Evolutionary conservation across 2,797 vertebrate species (phyloP), one percentile per base, ranked within the genome.

Genomic region (Steatocranus sp.): DNA sequence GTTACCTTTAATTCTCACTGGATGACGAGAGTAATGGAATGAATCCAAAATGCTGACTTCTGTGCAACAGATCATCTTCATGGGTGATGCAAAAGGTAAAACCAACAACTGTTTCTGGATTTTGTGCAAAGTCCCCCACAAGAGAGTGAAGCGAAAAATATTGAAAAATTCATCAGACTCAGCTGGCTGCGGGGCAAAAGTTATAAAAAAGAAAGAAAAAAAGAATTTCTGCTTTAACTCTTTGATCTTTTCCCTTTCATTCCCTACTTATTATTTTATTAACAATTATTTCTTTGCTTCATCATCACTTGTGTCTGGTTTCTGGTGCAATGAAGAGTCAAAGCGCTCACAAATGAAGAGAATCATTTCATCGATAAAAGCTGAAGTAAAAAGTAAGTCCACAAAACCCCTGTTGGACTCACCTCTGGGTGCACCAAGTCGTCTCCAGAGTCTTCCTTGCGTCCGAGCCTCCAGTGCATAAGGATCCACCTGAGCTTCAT

Each of bases 401-500:
- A 8, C 32, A 36, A 38, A 36, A 38, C 7, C 14, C 41, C 4
- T 5, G 38, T 14, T 18, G 1, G 38, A 51, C 93, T 91, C 96
- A 98, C 98, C 97, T 99, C 97, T 0, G 94, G 20, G 0, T 92
- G 25, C 2, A 92, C 87, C 5, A 95, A 89, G 56, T 96, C 96
- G 63, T 97, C 96, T 7, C 93, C 95, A 0, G 91, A 11, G 15
- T 97, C 96, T 20, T 95, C 92, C 83, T 93, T 93, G 84, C 95
- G 97, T 56, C 97, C 96, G 46, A 96, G 97, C 86, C 97, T 96
- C 98, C 98, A 99, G 88, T 97, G 97, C 83, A 95, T 97, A 17
- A 99, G 96, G 89, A 99, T 96, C 97, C 97, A 98, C 85, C 97
- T 95, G 83, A 99, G 96, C 93, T 98, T 99, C 93, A 98, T 97